phyloP scores from a whole-genome alignment of 1,140 invertebrate species.

The Chionoecetes opilio region DNA sequence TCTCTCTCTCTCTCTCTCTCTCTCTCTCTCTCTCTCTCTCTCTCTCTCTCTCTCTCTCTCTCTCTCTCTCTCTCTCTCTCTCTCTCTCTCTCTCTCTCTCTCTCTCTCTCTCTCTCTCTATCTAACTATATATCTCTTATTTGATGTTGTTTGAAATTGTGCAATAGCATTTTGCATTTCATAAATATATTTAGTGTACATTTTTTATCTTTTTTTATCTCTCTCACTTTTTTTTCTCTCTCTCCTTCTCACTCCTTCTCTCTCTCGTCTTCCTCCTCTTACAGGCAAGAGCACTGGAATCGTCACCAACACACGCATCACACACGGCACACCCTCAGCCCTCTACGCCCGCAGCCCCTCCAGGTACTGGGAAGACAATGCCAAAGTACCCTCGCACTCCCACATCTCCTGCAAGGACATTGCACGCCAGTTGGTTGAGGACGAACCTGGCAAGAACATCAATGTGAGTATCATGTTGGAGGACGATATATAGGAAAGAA shows the following conservation, averaged over 20 bases:
- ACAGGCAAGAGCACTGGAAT: constrained; percentile 87
- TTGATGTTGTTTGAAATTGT: too few species aligned
- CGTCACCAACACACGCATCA: constrained; percentile 95
- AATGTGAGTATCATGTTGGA: constrained; percentile 85
- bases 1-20: constrained; percentile 11
- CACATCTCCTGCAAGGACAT: constrained; percentile 88
- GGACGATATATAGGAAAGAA: neutral
- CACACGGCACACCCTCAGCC: constrained; percentile 95
- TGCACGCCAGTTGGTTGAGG: constrained; percentile 89
- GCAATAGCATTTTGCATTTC: too few species aligned
- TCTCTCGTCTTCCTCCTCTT: neutral
- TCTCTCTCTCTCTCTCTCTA: too few species aligned
- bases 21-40: neutral
- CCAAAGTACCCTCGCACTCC: constrained; percentile 73
- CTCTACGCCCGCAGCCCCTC: constrained; percentile 91
- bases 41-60: neutral
- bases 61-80: too few species aligned
- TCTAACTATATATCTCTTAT: too few species aligned
- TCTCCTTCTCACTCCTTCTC: neutral
- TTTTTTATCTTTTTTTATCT: neutral
- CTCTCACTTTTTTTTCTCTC: neutral
- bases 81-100: too few species aligned
- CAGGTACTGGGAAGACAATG: constrained; percentile 91
- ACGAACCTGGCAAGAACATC: constrained; percentile 89
- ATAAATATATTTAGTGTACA: too few species aligned